These are phyloP conservation scores for Vanessa cardui DNA, from an alignment of 2,888 invertebrate species.

Conservation along the genomic window DNA sequence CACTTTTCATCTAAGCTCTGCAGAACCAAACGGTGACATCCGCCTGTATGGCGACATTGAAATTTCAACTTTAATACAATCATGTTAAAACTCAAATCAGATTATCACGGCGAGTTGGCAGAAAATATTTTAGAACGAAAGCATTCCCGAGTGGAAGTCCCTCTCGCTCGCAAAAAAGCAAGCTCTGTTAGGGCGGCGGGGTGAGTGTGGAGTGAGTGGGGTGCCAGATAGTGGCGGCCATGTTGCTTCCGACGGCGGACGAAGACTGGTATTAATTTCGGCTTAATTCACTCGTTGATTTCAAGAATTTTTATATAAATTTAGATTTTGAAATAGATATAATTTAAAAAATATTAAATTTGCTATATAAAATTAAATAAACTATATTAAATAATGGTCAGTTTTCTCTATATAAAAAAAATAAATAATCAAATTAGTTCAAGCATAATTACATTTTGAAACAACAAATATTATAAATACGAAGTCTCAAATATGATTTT, in stretches of 20 bases:
- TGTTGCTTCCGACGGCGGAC: conserved; percentile 73
- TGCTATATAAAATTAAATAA: background rate
- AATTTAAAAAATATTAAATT: background rate
- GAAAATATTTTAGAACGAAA: conserved; percentile 82
- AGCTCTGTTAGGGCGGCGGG: conserved; percentile 57
- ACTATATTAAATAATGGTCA: too few species aligned
- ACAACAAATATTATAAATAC: too few species aligned
- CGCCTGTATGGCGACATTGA: background rate
- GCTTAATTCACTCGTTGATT: conserved; percentile 75
- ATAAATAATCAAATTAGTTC: background rate
- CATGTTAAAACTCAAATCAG: conserved; percentile 35
- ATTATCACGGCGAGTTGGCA: conserved; percentile 44
- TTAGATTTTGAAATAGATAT: conserved; percentile 30
- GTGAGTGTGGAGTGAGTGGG: conserved; percentile 61
- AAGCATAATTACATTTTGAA: background rate
- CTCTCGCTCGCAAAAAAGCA: conserved; percentile 82
- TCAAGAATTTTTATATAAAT: conserved; percentile 60
- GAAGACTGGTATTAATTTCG: conserved; percentile 80
- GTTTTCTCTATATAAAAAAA: background rate
- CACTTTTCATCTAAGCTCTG: conserved; percentile 72
- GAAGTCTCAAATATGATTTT: too few species aligned
- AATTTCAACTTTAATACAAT: conserved; percentile 43
- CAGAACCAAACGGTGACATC: conserved; percentile 47
- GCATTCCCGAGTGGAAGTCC: conserved; percentile 77
- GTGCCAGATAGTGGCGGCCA: conserved; percentile 68